These are phyloP conservation scores for Heliconius ethilla DNA, from an alignment of 2,888 invertebrate species.

Conservation along the genomic window DNA sequence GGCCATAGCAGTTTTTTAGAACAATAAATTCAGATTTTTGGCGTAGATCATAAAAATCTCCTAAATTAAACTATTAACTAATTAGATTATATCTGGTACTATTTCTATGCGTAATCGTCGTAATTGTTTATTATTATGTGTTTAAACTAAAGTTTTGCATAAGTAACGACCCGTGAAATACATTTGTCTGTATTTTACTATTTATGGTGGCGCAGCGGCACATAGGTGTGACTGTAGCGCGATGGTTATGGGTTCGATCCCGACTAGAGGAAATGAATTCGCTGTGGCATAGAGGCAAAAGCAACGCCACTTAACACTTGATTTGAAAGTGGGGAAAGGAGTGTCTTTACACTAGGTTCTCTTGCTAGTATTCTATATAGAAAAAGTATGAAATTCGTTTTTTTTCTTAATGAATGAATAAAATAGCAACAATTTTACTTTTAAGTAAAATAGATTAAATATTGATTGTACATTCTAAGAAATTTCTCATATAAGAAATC, in stretches of 20 bases:
- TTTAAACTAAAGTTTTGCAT: conserved; percentile 55
- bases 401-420: too few species aligned
- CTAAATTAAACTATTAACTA: conserved; percentile 48
- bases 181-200: conserved; percentile 43
- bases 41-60: conserved; percentile 23
- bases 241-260: too few species aligned
- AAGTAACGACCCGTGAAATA: conserved; percentile 58
- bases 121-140: conserved; percentile 51
- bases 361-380: too few species aligned
- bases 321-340: too few species aligned
- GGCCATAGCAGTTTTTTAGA: neutral
- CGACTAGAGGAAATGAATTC: too few species aligned
- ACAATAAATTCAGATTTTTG: neutral
- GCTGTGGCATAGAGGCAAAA: too few species aligned
- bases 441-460: conserved; percentile 1
- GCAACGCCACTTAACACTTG: too few species aligned
- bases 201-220: neutral
- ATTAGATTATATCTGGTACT: conserved; percentile 57
- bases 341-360: too few species aligned
- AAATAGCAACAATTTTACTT: neutral
- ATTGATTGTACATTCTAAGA: conserved; percentile 5
- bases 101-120: conserved; percentile 54
- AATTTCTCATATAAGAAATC: neutral
- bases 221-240: too few species aligned
- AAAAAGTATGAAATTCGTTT: too few species aligned